Percentiles rank a stretch among this genome's conserved stretches.
phyloP scores from a whole-genome alignment of 1,140 invertebrate species.

The Lepidostoma basale region DNA sequence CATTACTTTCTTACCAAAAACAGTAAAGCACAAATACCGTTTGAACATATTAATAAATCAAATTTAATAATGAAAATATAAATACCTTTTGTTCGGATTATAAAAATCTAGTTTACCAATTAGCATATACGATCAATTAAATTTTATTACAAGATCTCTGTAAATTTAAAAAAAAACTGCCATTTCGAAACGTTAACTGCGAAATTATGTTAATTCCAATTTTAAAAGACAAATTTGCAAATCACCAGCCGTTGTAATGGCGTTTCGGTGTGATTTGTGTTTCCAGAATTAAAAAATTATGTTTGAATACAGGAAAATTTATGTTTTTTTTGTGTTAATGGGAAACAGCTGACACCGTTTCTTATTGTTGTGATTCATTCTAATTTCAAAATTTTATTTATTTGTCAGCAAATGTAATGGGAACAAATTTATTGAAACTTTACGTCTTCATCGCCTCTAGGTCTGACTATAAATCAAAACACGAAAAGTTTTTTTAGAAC shows the following conservation, averaged over 20 bases:
- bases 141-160: slow-evolving; percentile 10
- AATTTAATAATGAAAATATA: too few relatives aligned
- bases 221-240: background rate
- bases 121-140: slow-evolving; percentile 23
- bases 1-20: too few relatives aligned
- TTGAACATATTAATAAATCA: too few relatives aligned
- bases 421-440: too few relatives aligned
- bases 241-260: background rate
- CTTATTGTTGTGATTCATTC: too few relatives aligned
- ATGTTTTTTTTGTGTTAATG: background rate
- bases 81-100: background rate
- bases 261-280: slow-evolving; percentile 14
- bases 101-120: slow-evolving; percentile 12
- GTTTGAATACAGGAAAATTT: background rate
- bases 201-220: slow-evolving; percentile 10
- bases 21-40: too few relatives aligned
- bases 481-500: too few relatives aligned
- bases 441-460: too few relatives aligned
- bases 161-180: background rate
- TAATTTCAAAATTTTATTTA: too few relatives aligned
- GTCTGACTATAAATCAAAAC: too few relatives aligned
- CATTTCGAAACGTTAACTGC: slow-evolving; percentile 18
- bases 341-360: background rate
- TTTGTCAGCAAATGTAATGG: too few relatives aligned
- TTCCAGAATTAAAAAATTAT: background rate